These are phyloP conservation scores for Megathymus violae DNA, from an alignment of 1,140 invertebrate genomes.

Conservation along the genomic window DNA sequence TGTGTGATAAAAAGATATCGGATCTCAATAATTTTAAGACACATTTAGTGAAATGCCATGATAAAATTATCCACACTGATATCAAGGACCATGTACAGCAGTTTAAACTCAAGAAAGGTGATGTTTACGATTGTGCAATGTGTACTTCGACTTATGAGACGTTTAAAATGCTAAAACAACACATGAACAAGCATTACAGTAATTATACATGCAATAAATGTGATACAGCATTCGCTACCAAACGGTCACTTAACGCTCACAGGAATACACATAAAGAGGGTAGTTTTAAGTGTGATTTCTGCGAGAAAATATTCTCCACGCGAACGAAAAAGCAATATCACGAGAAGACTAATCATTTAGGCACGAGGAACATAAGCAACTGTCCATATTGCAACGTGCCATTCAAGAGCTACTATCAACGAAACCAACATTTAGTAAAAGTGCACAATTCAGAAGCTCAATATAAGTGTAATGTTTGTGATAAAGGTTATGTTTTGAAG, in stretches of 20 bases:
- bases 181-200: slow-evolving; percentile 76
- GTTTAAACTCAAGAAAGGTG: slow-evolving; percentile 66
- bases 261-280: slow-evolving; percentile 60
- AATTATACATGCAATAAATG: slow-evolving; percentile 67
- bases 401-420: slow-evolving; percentile 68
- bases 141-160: slow-evolving; percentile 67
- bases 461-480: slow-evolving; percentile 74
- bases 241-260: slow-evolving; percentile 62
- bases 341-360: slow-evolving; percentile 65
- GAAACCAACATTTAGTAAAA: slow-evolving; percentile 70
- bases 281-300: slow-evolving; percentile 68
- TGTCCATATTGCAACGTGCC: slow-evolving; percentile 65
- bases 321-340: slow-evolving; percentile 65
- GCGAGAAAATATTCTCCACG: slow-evolving; percentile 67
- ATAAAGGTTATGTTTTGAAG: slow-evolving; percentile 62
- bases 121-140: slow-evolving; percentile 63
- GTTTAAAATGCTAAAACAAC: slow-evolving; percentile 76
- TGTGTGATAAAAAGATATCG: slow-evolving; percentile 52
- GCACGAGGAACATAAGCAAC: slow-evolving; percentile 61
- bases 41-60: slow-evolving; percentile 56
- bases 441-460: slow-evolving; percentile 67
- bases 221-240: slow-evolving; percentile 59
- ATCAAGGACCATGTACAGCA: slow-evolving; percentile 68
- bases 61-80: slow-evolving; percentile 55
- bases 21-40: slow-evolving; percentile 53